phyloP scores from a whole-genome alignment of 2,113 vertebrate species.

The Archocentrus centrarchus region DNA sequence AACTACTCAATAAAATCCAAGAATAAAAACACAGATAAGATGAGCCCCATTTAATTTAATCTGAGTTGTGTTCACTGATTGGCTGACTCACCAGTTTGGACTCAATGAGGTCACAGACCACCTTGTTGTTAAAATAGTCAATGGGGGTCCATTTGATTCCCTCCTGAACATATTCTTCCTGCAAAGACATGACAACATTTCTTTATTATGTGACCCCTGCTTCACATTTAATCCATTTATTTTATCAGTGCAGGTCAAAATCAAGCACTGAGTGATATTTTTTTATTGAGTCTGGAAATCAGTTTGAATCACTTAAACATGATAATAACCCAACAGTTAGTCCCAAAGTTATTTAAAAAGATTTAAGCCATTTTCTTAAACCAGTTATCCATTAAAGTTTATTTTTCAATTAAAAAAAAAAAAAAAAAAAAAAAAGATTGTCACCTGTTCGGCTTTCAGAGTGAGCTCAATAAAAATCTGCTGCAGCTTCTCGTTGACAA shows the following conservation, averaged over 20 bases:
- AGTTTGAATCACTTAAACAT: not conserved
- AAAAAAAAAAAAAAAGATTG: no score
- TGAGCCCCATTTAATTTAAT: not conserved
- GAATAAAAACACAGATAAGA: not conserved
- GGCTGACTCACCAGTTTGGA: slow-evolving; percentile 83
- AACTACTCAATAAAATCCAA: not conserved
- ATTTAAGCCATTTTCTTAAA: not conserved
- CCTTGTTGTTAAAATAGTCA: slow-evolving; percentile 88
- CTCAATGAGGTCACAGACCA: slow-evolving; percentile 88
- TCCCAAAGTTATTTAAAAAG: not conserved
- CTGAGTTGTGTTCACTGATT: not conserved
- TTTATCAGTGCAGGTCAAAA: not conserved
- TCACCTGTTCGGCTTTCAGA: slow-evolving; percentile 85
- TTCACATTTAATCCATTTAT: slow-evolving; percentile 1
- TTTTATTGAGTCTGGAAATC: not conserved
- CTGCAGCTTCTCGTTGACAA: slow-evolving; percentile 88
- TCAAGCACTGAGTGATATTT: no score
- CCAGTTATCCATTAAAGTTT: not conserved
- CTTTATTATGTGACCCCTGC: no score
- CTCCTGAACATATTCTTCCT: slow-evolving; percentile 88
- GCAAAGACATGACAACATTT: not conserved
- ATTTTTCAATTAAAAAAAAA: no score
- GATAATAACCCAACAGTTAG: not conserved
- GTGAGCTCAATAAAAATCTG: slow-evolving; percentile 89
- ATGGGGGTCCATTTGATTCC: slow-evolving; percentile 86